Percentiles rank a stretch among this genome's conserved stretches.
phyloP scores from a whole-genome alignment of 2,888 invertebrate genomes.

The Hemicrepidius hirtus region DNA sequence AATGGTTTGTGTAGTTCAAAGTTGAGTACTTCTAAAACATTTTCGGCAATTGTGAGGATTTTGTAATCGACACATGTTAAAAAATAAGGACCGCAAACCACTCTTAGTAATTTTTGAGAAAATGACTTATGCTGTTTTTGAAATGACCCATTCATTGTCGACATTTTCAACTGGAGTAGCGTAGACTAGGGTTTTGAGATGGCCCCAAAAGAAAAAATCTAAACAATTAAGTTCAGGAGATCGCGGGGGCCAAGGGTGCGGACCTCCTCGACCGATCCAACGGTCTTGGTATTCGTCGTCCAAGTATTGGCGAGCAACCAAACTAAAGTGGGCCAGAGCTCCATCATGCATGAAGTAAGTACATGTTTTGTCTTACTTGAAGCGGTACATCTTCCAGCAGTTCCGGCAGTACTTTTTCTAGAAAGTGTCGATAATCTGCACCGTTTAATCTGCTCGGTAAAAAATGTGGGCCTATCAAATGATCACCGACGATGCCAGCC shows the following conservation, averaged over 20 bases:
- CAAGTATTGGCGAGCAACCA: constrained; percentile 46
- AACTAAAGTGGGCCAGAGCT: constrained; percentile 52
- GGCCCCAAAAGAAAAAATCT: constrained; percentile 51
- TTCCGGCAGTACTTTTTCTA: constrained; percentile 42
- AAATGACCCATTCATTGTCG: too few relatives aligned
- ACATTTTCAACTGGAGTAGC: constrained; percentile 8
- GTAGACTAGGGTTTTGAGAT: constrained; percentile 56
- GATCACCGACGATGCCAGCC: constrained; percentile 56
- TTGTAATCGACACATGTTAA: too few relatives aligned
- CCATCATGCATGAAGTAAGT: too few relatives aligned
- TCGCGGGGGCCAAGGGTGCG: constrained; percentile 52
- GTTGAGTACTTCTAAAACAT: too few relatives aligned
- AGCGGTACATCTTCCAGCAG: constrained; percentile 45
- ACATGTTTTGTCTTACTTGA: constrained; percentile 48
- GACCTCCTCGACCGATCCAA: constrained; percentile 56
- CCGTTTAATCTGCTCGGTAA: constrained; percentile 50
- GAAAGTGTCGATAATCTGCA: constrained; percentile 51
- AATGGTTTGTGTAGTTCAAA: too few relatives aligned
- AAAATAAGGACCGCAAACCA: too few relatives aligned
- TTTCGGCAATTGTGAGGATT: too few relatives aligned
- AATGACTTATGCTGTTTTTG: too few relatives aligned
- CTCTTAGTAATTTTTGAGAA: too few relatives aligned
- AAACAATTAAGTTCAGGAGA: constrained; percentile 54
- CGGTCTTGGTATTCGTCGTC: constrained; percentile 35
- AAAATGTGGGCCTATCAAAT: constrained; percentile 51